phyloP scores from a whole-genome alignment of 1,140 invertebrate species.

The Eupeodes corollae region DNA sequence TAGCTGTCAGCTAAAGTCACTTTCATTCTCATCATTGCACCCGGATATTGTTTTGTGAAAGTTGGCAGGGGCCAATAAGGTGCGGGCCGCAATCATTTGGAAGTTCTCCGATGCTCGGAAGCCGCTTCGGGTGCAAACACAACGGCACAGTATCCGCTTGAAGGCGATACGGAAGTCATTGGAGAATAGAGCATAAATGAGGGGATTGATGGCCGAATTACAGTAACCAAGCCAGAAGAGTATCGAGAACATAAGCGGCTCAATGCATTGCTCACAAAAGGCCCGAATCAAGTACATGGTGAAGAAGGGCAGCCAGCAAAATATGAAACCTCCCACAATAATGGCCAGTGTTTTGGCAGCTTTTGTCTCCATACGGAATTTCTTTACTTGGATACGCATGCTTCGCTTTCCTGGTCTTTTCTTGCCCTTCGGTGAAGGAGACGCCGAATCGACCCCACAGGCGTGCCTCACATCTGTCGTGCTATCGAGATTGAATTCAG shows the following conservation, averaged over 20 bases:
- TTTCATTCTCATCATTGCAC: conserved; percentile 31
- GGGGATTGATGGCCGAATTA: conserved; percentile 80
- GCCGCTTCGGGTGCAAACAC: conserved; percentile 38
- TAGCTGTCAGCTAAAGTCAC: conserved; percentile 35
- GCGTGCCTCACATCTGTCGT: conserved; percentile 17
- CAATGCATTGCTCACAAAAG: conserved; percentile 56
- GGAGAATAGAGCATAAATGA: conserved; percentile 80
- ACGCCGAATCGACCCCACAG: not conserved
- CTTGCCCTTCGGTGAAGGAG: conserved; percentile 23
- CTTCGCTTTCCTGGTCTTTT: conserved; percentile 38
- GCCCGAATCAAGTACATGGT: conserved; percentile 72
- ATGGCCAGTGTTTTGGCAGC: conserved; percentile 84
- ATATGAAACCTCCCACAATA: conserved; percentile 83
- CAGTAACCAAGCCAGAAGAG: conserved; percentile 88
- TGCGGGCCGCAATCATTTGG: conserved; percentile 34
- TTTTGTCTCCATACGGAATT: conserved; percentile 65
- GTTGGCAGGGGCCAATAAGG: conserved; percentile 31
- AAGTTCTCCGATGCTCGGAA: conserved; percentile 35
- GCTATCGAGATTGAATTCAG: conserved; percentile 25
- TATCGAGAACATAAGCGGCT: conserved; percentile 59
- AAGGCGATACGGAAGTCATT: conserved; percentile 74
- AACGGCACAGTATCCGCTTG: conserved; percentile 60
- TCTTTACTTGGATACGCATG: conserved; percentile 45
- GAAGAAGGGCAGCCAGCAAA: conserved; percentile 86
- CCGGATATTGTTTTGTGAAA: conserved; percentile 36